Evolutionary conservation across 2,113 vertebrate species (phyloP).

Genomic region (Thunnus thynnus): DNA sequence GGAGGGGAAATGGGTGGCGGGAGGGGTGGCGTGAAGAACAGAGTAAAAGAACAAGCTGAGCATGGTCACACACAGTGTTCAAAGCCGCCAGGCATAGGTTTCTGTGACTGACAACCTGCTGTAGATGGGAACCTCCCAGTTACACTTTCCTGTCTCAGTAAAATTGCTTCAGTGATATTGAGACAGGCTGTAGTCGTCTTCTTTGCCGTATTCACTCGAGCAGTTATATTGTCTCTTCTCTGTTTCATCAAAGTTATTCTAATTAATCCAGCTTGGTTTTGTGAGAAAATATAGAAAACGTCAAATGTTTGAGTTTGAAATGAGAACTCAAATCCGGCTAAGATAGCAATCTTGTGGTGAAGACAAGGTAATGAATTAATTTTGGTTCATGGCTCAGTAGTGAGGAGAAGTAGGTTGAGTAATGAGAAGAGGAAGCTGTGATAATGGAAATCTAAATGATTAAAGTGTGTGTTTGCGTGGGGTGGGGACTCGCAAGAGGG

Average conservation of each 20-base stretch:
- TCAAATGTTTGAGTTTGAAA: constrained; percentile 69
- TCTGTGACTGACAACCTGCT: constrained; percentile 67
- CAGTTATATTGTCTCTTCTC: constrained; percentile 35
- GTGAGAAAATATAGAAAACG: constrained; percentile 49
- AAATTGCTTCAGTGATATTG: constrained; percentile 66
- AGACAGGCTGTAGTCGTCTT: constrained; percentile 36
- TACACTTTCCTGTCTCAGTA: constrained; percentile 52
- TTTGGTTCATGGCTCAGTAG: constrained; percentile 75
- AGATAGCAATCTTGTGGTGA: constrained; percentile 70
- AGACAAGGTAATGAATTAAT: constrained; percentile 78
- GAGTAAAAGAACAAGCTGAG: constrained; percentile 60
- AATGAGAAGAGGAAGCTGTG: constrained; percentile 76
- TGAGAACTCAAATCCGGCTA: constrained; percentile 60
- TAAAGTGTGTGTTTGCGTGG: constrained; percentile 66
- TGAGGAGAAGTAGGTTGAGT: constrained; percentile 70
- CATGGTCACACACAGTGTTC: constrained; percentile 59
- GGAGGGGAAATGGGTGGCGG: constrained; percentile 39
- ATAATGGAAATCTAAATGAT: constrained; percentile 81
- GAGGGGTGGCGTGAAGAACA: constrained; percentile 34
- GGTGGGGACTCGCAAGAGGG: constrained; percentile 14
- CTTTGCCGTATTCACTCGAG: constrained; percentile 42
- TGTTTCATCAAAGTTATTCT: constrained; percentile 43
- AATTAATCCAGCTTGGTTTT: constrained; percentile 59
- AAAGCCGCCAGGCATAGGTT: constrained; percentile 66
- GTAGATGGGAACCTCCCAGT: constrained; percentile 63